Evolutionary conservation across 2,888 invertebrate species (phyloP), one percentile per base, ranked within the genome.

Genomic region (Lasioglossum malachurum): DNA sequence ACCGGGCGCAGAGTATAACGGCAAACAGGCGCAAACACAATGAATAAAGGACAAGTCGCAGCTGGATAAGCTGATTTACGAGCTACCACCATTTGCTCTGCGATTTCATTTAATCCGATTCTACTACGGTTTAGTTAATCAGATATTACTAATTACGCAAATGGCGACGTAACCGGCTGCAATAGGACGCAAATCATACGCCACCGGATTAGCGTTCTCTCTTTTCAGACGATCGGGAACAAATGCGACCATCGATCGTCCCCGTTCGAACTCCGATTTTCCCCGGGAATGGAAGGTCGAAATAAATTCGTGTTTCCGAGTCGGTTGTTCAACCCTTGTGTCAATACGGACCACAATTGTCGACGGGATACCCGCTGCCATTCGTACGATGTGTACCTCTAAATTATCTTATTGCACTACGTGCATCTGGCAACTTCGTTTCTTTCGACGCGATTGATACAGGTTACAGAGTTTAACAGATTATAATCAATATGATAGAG

Each of bases 111-210:
- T 82, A 83, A 90, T 83, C 88, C 82, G 87, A 84, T 88, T 85
- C 75, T 77, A 72, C 67, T 67, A 67, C 83, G 71, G 80, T 83
- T 89, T 85, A 85, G 84, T 88, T 82, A 83, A 89, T 89, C 87
- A 81, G 87, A 87, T 87, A 87, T 90, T 87, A 80, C 87, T 87
- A 90, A 91, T 91, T 90, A 90, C 83, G 78, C 76, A 60, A 60
- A 82, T 80, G 57, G 41, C 72, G 49, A n/a, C 49, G 81, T 75
- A 35, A 31, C 49, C n/a, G 27, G 19, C 64, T 44, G 75, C 60
- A 35, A 78, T 74, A 49, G 82, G 60, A 77, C 35, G 84, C 84
- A 71, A 84, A 86, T 86, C 86, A 84, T 86, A 84, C 74, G 69
- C 77, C 57, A 64, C 27, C 75, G 78, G 71, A 84, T 83, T 75